Evolutionary conservation across 2,113 vertebrate genomes (phyloP).

Genomic region (Sorex fumeus): DNA sequence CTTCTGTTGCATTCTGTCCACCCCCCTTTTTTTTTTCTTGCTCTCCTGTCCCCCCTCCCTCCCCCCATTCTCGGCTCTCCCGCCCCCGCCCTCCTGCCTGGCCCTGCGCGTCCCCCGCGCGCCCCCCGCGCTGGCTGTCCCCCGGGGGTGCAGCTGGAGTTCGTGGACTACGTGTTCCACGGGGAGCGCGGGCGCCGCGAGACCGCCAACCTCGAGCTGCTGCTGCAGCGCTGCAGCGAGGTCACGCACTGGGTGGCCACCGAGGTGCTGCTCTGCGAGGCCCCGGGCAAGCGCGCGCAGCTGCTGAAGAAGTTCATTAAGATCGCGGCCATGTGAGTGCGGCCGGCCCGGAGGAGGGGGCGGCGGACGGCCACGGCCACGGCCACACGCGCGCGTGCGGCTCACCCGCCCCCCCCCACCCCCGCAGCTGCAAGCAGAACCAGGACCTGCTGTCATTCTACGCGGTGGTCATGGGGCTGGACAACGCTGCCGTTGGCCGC

Average conservation of each 20-base stretch:
- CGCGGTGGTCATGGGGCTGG: conserved; percentile 95
- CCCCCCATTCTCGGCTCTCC: neutral
- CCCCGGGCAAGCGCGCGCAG: conserved; percentile 94
- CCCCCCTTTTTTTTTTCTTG: neutral
- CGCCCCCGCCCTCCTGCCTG: neutral
- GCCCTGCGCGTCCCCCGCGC: neutral
- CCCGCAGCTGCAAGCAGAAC: conserved; percentile 96
- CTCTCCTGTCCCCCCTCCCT: neutral
- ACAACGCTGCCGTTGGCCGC: conserved; percentile 95
- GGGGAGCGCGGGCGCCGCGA: conserved; percentile 96
- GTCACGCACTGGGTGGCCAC: conserved; percentile 99
- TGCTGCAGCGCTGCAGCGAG: conserved; percentile 98
- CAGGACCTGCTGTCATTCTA: conserved; percentile 98
- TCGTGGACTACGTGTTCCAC: conserved; percentile 97
- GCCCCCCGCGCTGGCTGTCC: neutral
- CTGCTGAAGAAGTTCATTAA: conserved; percentile 99
- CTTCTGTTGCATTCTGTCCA: neutral
- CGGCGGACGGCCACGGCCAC: fast-evolving
- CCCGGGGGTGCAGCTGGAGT: conserved; percentile 92
- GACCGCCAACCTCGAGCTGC: conserved; percentile 97
- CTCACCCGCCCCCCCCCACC: neutral
- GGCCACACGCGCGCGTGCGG: fast-evolving
- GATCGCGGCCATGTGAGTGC: conserved; percentile 96
- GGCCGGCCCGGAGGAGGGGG: fast-evolving
- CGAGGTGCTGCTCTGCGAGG: conserved; percentile 96